Base-by-base conservation (phyloP, 2,888 invertebrate genomes). In the Micoletzkya japonica region DNA sequence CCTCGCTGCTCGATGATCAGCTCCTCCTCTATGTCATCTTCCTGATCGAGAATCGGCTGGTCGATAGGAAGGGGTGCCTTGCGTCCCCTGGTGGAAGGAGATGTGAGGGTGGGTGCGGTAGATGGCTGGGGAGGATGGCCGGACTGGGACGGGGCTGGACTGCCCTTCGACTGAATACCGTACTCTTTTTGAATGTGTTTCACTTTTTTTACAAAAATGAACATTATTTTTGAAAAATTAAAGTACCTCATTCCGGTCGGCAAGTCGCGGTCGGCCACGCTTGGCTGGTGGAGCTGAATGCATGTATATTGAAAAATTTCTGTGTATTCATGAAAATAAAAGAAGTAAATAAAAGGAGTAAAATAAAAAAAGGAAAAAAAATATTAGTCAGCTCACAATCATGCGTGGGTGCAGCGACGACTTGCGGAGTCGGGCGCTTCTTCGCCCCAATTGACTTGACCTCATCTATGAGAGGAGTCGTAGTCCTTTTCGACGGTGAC, bases 11-110 rank as follows among this genome's bases (percentile, higher is more conserved):
- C 28, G 6, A 7, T 32, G 64, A 34, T 26, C 3, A 64, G 50
- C 36, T 64, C 36, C 34, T 64, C 52, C 52, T 36, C n/a, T 24
- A 2, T 7, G 4, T 64, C 52, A 34, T 64, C 52, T 36, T 64
- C 36, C 37, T 20, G 34, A 14, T 64, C 34, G 4, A 52, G 52
- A 4, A 50, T 36, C 30, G 61, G 61, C 61, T 61, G 61, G 26
- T 61, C 61, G 49, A 26, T n/a, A n/a, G n/a, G n/a, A n/a, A n/a
- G n/a, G n/a, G n/a, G n/a, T n/a, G n/a, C n/a, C n/a, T n/a, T n/a
- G n/a, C 44, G 44, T 10, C 10, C 44, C 10, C 10, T 20, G 20
- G 20, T 44, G 10, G 44, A 6, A 4, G 34, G 59, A 14, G 32
- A 26, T 4, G 50, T 10, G 24, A 10, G 50, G n/a, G 24, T 32